phyloP scores from a whole-genome alignment of 2,113 vertebrate genomes.

The Lepisosteus osseus region DNA sequence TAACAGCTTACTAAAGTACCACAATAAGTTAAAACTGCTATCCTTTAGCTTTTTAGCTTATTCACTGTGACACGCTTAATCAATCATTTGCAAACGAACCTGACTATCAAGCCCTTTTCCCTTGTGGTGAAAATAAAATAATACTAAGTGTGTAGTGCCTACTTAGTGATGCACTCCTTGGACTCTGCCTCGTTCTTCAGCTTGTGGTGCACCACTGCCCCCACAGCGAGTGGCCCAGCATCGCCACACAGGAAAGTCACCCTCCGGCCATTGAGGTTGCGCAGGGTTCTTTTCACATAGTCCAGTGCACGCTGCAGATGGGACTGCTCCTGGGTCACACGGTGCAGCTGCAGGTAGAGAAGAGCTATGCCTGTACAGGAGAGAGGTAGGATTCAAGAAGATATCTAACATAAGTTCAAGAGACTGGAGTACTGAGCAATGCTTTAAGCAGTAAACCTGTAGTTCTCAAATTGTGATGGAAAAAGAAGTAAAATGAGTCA shows the following conservation, averaged over 20 bases:
- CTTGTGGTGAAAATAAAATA: no score
- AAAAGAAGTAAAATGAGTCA: no score
- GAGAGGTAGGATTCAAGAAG: slow-evolving; percentile 12
- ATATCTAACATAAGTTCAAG: no score
- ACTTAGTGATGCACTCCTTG: slow-evolving; percentile 85
- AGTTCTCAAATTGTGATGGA: no score
- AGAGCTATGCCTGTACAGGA: slow-evolving; percentile 78
- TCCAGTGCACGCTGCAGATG: slow-evolving; percentile 87
- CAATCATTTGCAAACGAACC: no score
- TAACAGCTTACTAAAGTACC: no score
- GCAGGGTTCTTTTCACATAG: slow-evolving; percentile 85
- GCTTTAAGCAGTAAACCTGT: no score
- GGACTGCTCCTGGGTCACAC: slow-evolving; percentile 66
- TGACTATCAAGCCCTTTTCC: no score
- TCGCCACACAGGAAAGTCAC: slow-evolving; percentile 95
- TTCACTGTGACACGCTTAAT: no score
- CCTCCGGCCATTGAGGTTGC: slow-evolving; percentile 84
- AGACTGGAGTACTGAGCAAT: no score
- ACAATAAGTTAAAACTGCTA: no score
- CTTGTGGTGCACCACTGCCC: slow-evolving; percentile 85
- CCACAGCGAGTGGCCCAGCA: slow-evolving; percentile 87
- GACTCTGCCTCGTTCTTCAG: slow-evolving; percentile 77
- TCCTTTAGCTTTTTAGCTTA: no score
- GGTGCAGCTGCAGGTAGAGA: slow-evolving; percentile 86
- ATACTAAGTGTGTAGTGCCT: slow-evolving; percentile 13